Evolutionary conservation across 2,888 invertebrate species (phyloP), one percentile per base, ranked within the genome.

Genomic region (Ophioninae sp.): DNA sequence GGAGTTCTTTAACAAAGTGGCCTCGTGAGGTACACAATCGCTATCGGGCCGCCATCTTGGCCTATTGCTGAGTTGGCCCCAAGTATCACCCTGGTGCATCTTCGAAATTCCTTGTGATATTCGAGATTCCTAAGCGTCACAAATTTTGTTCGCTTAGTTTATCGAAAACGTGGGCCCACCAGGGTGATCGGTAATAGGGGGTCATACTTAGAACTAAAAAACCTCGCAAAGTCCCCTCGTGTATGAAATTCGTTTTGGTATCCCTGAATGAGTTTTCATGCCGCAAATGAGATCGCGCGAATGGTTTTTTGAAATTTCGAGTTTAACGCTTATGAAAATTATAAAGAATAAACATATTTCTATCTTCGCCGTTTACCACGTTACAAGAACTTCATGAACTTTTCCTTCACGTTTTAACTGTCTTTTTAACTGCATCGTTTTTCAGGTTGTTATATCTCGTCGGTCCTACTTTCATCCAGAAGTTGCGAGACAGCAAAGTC

Each of bases 401-500:
- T 17, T n/a, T 65, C 39, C 20, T 39, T 2, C 39, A n/a, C 22
- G 5, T 23, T 51, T 30, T 2, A 22, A 23, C 22, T 37, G 20
- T 20, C 23, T 69, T 71, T 51, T 61, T 30, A 30, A 30, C 30
- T 30, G 30, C 30, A 30, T 30, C 30, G 30, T 0, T 67, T 83
- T 87, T 39, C 79, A 91, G 90, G 41, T 10, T 90, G 10, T 22
- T 85, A 7, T 85, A 37, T 0, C 44, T 68, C 7, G 20, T 91
- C 39, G 91, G 89, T n/a, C 72, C 85, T 56, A 83, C 69, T 67
- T 89, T 87, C 30, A 1, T 91, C 0, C 90, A 88, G 44, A 79
- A 83, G 77, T 44, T 92, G 30, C 88, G 91, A 44, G 91, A 92
- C 64, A 77, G 87, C 30, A 90, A 89, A 86, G 71, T 85, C 23